phyloP scores from a whole-genome alignment of 2,797 vertebrate species.

The Sebastes matsubarae region DNA sequence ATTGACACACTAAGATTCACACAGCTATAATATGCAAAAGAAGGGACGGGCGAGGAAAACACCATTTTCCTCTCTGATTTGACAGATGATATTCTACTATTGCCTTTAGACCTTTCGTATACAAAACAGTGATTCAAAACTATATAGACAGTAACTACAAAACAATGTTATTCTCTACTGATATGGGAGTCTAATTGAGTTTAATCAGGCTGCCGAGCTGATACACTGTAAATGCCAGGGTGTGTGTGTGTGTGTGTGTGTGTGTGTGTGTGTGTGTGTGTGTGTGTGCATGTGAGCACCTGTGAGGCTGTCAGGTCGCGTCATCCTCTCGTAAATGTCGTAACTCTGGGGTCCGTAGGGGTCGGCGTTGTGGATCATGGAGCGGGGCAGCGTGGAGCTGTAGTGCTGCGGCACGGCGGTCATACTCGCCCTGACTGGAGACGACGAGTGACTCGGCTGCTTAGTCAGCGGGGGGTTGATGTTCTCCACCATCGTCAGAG shows the following conservation, averaged over 20 bases:
- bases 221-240: not conserved
- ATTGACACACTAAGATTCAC: no score
- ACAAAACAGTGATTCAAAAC: not conserved
- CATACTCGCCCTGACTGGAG: slow-evolving; percentile 91
- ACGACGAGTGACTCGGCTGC: slow-evolving; percentile 85
- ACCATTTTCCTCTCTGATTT: no score
- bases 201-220: not conserved
- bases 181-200: not conserved
- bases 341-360: slow-evolving; percentile 92
- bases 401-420: slow-evolving; percentile 94
- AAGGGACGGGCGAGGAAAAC: no score
- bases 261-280: slow-evolving; percentile 3
- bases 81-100: no score
- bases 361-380: slow-evolving; percentile 85
- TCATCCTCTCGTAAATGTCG: slow-evolving; percentile 95
- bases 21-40: no score
- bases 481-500: slow-evolving; percentile 84
- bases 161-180: not conserved
- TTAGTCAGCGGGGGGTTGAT: slow-evolving; percentile 83
- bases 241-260: not conserved
- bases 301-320: slow-evolving; percentile 92
- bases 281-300: slow-evolving; percentile 75
- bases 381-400: slow-evolving; percentile 88
- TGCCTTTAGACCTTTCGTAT: not conserved
- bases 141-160: not conserved